These are phyloP conservation scores for Oxystoma pomonae DNA, from an alignment of 2,888 invertebrate species.

Conservation along the genomic window DNA sequence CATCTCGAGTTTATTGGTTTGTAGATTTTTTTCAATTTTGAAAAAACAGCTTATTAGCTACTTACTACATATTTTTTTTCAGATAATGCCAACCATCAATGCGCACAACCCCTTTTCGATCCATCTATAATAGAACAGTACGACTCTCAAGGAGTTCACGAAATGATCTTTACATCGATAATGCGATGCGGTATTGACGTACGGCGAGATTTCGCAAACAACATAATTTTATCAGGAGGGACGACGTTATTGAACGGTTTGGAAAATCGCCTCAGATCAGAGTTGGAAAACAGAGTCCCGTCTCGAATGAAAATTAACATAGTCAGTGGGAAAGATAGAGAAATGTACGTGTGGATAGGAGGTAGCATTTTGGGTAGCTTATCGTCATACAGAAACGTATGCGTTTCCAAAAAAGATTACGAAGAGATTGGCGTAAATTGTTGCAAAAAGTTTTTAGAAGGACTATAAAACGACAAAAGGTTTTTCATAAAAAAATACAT, in stretches of 20 bases:
- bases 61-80: no score
- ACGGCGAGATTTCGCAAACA: conserved; percentile 19
- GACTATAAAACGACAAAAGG: no score
- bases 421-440: conserved; percentile 18
- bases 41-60: no score
- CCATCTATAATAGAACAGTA: conserved; percentile 20
- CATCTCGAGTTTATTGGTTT: no score
- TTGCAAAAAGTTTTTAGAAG: conserved; percentile 16
- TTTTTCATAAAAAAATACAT: no score
- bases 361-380: conserved; percentile 23
- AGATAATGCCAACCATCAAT: conserved; percentile 13
- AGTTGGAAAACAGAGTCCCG: conserved; percentile 19
- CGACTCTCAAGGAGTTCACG: conserved; percentile 21
- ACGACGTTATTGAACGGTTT: conserved; percentile 21
- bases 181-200: conserved; percentile 22
- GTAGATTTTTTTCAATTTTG: no score
- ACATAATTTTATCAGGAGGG: conserved; percentile 26
- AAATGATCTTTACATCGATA: conserved; percentile 22
- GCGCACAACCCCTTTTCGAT: conserved; percentile 19
- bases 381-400: conserved; percentile 21
- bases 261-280: conserved; percentile 17
- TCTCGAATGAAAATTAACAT: conserved; percentile 17
- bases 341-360: conserved; percentile 23
- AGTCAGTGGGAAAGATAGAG: conserved; percentile 17
- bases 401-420: conserved; percentile 21